phyloP scores from a whole-genome alignment of 2,888 invertebrate genomes.

The Ellobium chinense region DNA sequence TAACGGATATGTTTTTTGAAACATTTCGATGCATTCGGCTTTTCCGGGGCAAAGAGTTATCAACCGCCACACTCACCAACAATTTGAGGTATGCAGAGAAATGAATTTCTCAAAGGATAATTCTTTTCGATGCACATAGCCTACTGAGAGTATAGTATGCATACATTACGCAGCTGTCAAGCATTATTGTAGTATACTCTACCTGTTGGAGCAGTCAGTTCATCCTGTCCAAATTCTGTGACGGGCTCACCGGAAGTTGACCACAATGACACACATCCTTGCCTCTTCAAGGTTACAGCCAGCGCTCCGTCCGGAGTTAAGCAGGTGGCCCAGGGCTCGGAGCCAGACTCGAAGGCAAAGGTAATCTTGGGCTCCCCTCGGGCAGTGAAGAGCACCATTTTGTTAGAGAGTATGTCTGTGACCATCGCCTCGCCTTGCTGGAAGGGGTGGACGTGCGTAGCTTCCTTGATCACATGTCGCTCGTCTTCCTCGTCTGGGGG shows the following conservation, averaged over 20 bases:
- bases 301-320: constrained; percentile 60
- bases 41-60: no score
- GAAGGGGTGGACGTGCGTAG: constrained; percentile 53
- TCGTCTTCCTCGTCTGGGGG: not conserved
- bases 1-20: no score
- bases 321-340: constrained; percentile 64
- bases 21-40: no score
- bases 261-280: constrained; percentile 61
- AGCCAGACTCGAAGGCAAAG: constrained; percentile 48
- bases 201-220: constrained; percentile 62
- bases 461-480: constrained; percentile 51
- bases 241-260: constrained; percentile 52
- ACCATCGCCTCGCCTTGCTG: constrained; percentile 57
- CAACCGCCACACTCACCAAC: no score
- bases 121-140: no score
- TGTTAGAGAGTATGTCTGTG: constrained; percentile 64
- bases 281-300: constrained; percentile 61
- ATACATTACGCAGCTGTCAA: not conserved
- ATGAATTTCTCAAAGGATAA: no score
- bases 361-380: constrained; percentile 41
- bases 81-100: no score
- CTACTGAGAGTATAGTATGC: not conserved
- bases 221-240: constrained; percentile 55
- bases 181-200: no score
- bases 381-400: constrained; percentile 42